Conservation (phyloP, 92 coral and sea anemone species). For the Epizoanthus stellaris region DNA sequence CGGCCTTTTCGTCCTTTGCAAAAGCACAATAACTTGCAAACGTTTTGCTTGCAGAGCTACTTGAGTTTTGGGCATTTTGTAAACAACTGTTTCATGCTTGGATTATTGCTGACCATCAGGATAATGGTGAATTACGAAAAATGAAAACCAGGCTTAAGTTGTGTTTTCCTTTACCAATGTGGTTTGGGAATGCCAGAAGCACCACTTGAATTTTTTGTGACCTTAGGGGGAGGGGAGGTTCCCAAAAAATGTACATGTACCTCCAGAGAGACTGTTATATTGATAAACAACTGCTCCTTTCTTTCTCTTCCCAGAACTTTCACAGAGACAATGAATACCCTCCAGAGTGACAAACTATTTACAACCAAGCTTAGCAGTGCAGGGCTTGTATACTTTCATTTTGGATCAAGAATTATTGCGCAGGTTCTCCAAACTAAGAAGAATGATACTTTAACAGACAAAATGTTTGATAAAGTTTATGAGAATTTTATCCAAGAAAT, state of each 20-base stretch:
- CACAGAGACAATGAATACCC: constrained; percentile 82
- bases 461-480: constrained; percentile 90
- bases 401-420: constrained; percentile 80
- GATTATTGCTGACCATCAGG: too few relatives aligned
- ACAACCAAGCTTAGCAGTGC: constrained; percentile 94
- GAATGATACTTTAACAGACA: constrained; percentile 67
- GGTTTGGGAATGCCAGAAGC: too few relatives aligned
- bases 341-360: constrained; percentile 74
- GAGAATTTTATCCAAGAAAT: constrained; percentile 88
- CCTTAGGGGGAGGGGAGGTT: too few relatives aligned
- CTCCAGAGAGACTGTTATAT: not conserved
- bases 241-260: not conserved
- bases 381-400: constrained; percentile 92
- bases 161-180: too few relatives aligned
- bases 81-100: too few relatives aligned
- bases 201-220: too few relatives aligned
- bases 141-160: too few relatives aligned
- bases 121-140: not conserved
- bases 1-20: not conserved
- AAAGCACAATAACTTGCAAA: not conserved
- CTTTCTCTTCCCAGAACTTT: constrained; percentile 73
- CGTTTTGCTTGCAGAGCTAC: too few relatives aligned
- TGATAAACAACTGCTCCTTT: not conserved
- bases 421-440: constrained; percentile 68
- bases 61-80: too few relatives aligned